phyloP scores from a whole-genome alignment of 2,888 invertebrate genomes.

The Drosophila silvestris region DNA sequence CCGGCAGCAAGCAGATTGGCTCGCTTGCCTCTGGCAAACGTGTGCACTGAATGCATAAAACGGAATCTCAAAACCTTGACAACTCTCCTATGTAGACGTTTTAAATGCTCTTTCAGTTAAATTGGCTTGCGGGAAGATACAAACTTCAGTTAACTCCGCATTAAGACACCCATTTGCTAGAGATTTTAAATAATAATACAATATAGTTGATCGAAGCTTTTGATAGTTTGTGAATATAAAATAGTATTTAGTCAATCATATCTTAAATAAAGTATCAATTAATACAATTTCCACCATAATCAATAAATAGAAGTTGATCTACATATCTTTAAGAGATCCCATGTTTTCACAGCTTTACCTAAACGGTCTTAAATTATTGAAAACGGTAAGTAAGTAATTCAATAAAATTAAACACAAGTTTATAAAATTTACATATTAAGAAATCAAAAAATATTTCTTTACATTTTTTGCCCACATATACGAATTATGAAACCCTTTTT shows the following conservation, averaged over 20 bases:
- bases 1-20: conserved; percentile 66
- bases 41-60: conserved; percentile 80
- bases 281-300: not conserved
- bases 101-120: conserved; percentile 43
- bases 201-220: not conserved
- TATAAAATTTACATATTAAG: conserved; percentile 5
- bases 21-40: conserved; percentile 68
- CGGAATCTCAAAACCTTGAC: conserved; percentile 60
- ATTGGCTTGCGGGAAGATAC: not conserved
- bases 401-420: conserved; percentile 1
- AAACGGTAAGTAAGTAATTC: not conserved
- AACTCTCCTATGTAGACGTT: conserved; percentile 2
- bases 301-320: not conserved
- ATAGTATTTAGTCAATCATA: not conserved
- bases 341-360: not conserved
- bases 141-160: not conserved
- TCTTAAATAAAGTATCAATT: not conserved
- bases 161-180: not conserved
- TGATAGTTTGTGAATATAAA: not conserved
- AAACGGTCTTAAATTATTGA: not conserved
- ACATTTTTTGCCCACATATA: not conserved
- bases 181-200: not conserved
- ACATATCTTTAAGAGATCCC: not conserved
- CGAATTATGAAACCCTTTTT: conserved; percentile 20
- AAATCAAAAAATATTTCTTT: not conserved